Evolutionary conservation across 2,888 invertebrate genomes (phyloP), one percentile per base, ranked within the genome.

Genomic region (Ferrisia virgata): DNA sequence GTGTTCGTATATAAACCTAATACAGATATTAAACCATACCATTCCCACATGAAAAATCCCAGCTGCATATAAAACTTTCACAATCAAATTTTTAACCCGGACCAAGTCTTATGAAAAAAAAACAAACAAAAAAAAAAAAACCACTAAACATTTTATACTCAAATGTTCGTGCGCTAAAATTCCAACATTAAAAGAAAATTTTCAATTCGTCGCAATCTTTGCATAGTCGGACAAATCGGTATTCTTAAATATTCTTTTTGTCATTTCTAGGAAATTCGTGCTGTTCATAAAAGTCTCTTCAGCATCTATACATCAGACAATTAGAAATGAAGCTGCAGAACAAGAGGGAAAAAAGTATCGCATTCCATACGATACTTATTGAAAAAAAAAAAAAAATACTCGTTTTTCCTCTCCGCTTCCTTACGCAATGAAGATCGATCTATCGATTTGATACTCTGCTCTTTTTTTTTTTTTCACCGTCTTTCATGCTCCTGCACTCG

Each of bases 341-440:
- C 5, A n/a, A 22, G 76, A 2, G 2, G 31, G 47, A 80, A 53
- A 80, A 43, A 80, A 43, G 9, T 11, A 18, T n/a, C 43, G 28
- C 28, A 80, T 53, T 53, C 80, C 79, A 40, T 53, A 53, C 31
- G 53, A 28, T 31, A 53, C 9, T 47, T n/a, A n/a, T n/a, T n/a
- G n/a, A n/a, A n/a, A n/a, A n/a, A n/a, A n/a, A n/a, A n/a, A 64
- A 80, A 80, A 79, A 80, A 80, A 80, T 6, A 80, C 80, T 43
- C 13, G 80, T 80, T 80, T 80, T 53, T 25, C 79, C 39, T 79
- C 39, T 25, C 58, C 36, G 22, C 58, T 58, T 64, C 39, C 28
- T 28, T 43, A 25, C 69, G 53, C 69, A 82, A 82, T 82, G 58
- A 82, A 82, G 82, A 82, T 82, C 82, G 82, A 82, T 69, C 82